Evolutionary conservation across 2,888 invertebrate species (phyloP).

Genomic region (Drosophila tanythrix): DNA sequence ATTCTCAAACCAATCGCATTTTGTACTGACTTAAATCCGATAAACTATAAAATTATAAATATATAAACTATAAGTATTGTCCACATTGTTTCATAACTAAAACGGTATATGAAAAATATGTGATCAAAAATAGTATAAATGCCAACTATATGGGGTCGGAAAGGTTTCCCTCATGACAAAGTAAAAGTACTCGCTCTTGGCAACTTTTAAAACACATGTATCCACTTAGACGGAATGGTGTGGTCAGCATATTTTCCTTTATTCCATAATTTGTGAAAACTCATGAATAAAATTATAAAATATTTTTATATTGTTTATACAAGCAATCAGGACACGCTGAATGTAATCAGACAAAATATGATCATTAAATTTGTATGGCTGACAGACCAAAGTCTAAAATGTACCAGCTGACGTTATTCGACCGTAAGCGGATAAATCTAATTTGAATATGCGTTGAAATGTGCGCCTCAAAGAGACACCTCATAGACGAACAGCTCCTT

Average conservation of each 20-base stretch:
- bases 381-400: slow-evolving; percentile 18
- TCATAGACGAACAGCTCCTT: slow-evolving; percentile 44
- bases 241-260: slow-evolving; percentile 30
- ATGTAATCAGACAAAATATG: slow-evolving; percentile 41
- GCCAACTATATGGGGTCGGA: background rate
- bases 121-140: background rate
- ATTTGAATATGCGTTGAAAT: slow-evolving; percentile 74
- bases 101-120: background rate
- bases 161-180: background rate
- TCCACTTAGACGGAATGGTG: slow-evolving; percentile 32
- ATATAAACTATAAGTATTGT: no score
- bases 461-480: slow-evolving; percentile 36
- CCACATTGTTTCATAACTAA: background rate
- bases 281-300: slow-evolving; percentile 60
- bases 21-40: background rate
- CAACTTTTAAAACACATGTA: slow-evolving; percentile 6
- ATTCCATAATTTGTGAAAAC: slow-evolving; percentile 40
- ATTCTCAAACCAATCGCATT: no score
- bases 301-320: slow-evolving; percentile 18
- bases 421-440: slow-evolving; percentile 68
- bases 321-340: slow-evolving; percentile 18
- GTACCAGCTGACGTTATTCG: slow-evolving; percentile 31
- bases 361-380: slow-evolving; percentile 39
- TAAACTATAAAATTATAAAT: background rate
- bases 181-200: background rate